Evolutionary conservation across 2,113 vertebrate genomes (phyloP), one percentile per base, ranked within the genome.

Genomic region (Cervus canadensis): DNA sequence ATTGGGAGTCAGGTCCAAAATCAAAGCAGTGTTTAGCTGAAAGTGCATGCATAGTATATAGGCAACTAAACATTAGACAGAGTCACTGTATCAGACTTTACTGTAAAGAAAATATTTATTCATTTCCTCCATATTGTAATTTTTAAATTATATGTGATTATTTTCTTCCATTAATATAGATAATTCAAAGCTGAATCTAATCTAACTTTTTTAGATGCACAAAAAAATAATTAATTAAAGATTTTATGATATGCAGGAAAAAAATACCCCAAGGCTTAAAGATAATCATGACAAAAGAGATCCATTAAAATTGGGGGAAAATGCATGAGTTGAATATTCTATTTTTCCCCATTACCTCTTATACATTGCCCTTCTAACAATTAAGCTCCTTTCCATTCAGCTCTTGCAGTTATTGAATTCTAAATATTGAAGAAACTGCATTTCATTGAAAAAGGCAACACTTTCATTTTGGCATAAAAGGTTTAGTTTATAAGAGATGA

Each of bases 401-500:
- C n/a, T 96, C n/a, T 90, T 86, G 33, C 14, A 96, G 79, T 90
- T 92, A 98, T 17, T 87, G 23, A 97, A 96, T 95, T 94, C 94
- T 82, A 98, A 96, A 92, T 97, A 96, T 90, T 62, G 87, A 90
- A 91, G 19, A 96, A 96, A 92, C 2, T 59, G 85, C 79, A 92
- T 94, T 89, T 76, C 87, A 92, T 78, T 89, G 83, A 96, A 97
- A 98, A 92, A 59, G 81, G n/a, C n/a, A 76, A 36, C 21, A 96
- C n/a, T 95, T 96, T 96, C 64, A 96, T 86, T 95, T 96, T 56
- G 48, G 83, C 57, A 96, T 92, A 88, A 97, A 97, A 90, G 52
- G 88, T 87, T 92, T 56, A 83, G 62, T 81, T 90, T 76, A 79
- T 92, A 96, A 95, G 33, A 95, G 54, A 84, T 89, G 81, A 98